These are phyloP conservation scores for Perognathus longimembris DNA, from an alignment of 2,113 vertebrate species.

Conservation along the genomic window DNA sequence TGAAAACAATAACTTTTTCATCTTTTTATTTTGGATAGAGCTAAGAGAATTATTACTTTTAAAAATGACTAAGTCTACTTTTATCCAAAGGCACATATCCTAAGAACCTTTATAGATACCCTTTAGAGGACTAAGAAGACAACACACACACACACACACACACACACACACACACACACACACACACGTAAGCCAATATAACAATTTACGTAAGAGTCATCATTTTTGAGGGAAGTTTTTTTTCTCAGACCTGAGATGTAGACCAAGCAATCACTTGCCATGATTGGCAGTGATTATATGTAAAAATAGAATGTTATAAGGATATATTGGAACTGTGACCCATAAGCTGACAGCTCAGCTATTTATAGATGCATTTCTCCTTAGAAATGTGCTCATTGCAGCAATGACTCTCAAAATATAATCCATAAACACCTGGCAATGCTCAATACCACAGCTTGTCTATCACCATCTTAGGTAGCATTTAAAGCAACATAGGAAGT, in stretches of 20 bases:
- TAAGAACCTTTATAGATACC: neutral
- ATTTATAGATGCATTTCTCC: slow-evolving; percentile 40
- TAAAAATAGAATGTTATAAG: slow-evolving; percentile 42
- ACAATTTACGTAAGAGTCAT: slow-evolving; percentile 43
- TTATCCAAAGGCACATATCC: neutral
- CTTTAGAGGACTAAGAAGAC: neutral
- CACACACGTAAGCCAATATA: no score
- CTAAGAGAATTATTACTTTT: slow-evolving; percentile 29
- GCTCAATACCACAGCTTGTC: neutral
- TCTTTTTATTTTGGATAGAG: neutral
- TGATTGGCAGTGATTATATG: neutral
- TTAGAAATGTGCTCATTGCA: neutral
- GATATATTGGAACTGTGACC: neutral
- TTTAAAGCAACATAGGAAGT: neutral
- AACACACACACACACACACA: slow-evolving; percentile 32
- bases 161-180: neutral
- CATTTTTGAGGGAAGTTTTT: neutral
- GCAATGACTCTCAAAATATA: slow-evolving; percentile 37
- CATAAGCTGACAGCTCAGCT: slow-evolving; percentile 32
- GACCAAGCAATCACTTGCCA: neutral
- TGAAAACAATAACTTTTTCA: neutral
- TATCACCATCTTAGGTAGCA: neutral
- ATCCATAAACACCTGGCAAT: slow-evolving; percentile 1
- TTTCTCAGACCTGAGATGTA: slow-evolving; percentile 23
- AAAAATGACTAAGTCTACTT: neutral